These are phyloP conservation scores for Girardia tigrina DNA, from an alignment of 2,888 invertebrate genomes.

Conservation along the genomic window DNA sequence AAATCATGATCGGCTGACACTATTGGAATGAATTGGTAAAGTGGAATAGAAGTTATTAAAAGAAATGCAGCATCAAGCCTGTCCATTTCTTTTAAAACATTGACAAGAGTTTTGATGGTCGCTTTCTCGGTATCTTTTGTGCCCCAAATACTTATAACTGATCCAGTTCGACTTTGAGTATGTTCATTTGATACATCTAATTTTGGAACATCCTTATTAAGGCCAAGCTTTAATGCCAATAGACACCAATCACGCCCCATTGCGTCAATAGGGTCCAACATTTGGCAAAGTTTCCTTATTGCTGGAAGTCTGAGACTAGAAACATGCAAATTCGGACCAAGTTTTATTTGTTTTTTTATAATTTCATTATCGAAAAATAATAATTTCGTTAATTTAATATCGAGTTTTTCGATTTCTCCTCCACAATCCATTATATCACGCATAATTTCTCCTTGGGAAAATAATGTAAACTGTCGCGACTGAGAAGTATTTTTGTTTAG, in stretches of 20 bases:
- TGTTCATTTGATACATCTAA: constrained; percentile 46
- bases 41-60: constrained; percentile 56
- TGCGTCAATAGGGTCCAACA: constrained; percentile 53
- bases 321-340: constrained; percentile 57
- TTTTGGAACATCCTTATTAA: constrained; percentile 54
- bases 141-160: constrained; percentile 53
- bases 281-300: constrained; percentile 51
- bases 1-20: not conserved
- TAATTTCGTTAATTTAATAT: constrained; percentile 56
- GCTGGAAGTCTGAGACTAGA: constrained; percentile 57
- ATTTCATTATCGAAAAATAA: constrained; percentile 56
- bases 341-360: constrained; percentile 49
- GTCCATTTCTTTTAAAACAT: constrained; percentile 56
- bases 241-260: constrained; percentile 56
- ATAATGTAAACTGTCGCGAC: constrained; percentile 38
- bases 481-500: constrained; percentile 56
- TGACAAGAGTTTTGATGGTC: constrained; percentile 54
- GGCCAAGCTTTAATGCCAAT: constrained; percentile 53
- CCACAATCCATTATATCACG: constrained; percentile 34
- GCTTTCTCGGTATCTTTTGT: constrained; percentile 39
- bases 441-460: constrained; percentile 36
- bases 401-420: constrained; percentile 35
- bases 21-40: constrained; percentile 42
- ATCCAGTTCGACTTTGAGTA: constrained; percentile 43
- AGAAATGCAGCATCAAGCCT: constrained; percentile 57